A percentile compares a stretch with the other conserved stretches of the same genome.
These are phyloP conservation scores for Oenanthe oenanthe DNA, from an alignment of 2,113 vertebrate species.

Conservation along the genomic window DNA sequence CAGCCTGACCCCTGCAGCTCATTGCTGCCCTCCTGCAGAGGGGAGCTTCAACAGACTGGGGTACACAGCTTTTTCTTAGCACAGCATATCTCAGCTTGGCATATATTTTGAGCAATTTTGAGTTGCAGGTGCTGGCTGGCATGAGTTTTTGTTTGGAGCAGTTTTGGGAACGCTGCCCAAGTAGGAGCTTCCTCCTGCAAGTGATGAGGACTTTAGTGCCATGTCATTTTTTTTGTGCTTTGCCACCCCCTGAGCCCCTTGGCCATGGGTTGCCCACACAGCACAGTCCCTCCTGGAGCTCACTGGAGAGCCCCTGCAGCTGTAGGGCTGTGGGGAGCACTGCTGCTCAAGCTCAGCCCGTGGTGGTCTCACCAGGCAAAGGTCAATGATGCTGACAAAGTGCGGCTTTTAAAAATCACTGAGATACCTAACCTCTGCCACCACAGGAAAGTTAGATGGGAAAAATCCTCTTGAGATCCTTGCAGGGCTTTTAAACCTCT, in stretches of 20 bases:
- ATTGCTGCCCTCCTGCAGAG: background rate
- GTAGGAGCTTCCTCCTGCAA: background rate
- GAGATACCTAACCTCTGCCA: background rate
- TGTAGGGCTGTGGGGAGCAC: accelerated
- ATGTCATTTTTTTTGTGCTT: background rate
- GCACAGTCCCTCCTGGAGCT: background rate
- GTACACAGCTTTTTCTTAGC: background rate
- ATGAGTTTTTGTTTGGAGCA: background rate
- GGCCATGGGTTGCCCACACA: accelerated
- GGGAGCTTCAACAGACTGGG: background rate
- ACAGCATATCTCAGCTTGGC: accelerated
- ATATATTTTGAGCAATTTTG: background rate
- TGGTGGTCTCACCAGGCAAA: background rate
- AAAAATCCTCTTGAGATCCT: background rate
- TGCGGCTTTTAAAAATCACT: background rate
- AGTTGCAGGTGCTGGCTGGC: background rate
- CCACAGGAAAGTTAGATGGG: background rate
- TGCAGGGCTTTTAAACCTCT: background rate
- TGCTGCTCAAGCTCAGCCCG: background rate
- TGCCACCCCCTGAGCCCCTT: background rate
- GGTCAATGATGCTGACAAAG: background rate
- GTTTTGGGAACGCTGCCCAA: background rate
- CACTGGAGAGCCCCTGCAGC: accelerated
- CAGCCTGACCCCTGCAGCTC: background rate
- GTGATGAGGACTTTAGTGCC: background rate